These are phyloP conservation scores for Callithrix jacchus DNA, from an alignment of 2,113 vertebrate species.

Conservation along the genomic window DNA sequence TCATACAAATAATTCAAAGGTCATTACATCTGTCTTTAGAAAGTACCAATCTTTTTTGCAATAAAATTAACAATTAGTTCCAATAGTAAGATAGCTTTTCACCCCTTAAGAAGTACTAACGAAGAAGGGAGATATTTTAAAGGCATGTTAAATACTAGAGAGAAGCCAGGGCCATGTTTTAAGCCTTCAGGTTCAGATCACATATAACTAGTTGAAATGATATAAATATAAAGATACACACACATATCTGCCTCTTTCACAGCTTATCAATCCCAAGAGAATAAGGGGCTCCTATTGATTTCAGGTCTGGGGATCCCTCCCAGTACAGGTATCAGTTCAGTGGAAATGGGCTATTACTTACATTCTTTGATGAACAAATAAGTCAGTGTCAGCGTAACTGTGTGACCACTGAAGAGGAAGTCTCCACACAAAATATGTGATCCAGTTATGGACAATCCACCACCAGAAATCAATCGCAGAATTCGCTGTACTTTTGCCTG, in stretches of 20 bases:
- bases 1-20: background rate
- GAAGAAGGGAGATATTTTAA: background rate
- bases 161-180: background rate
- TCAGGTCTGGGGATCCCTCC: background rate
- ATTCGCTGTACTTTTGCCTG: conserved; percentile 95
- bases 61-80: background rate
- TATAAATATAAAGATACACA: background rate
- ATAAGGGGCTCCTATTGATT: background rate
- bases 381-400: conserved; percentile 94
- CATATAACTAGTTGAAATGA: background rate
- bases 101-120: background rate
- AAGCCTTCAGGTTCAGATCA: background rate
- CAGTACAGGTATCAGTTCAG: no score
- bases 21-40: background rate
- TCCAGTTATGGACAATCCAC: conserved; percentile 95
- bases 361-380: conserved; percentile 99
- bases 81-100: background rate
- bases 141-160: background rate
- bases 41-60: background rate
- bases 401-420: conserved; percentile 98
- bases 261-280: background rate
- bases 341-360: conserved; percentile 82
- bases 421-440: conserved; percentile 97
- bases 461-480: conserved; percentile 93
- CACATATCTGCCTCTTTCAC: background rate